Conservation (phyloP, 1,140 invertebrate genomes). For the Penaeus indicus region DNA sequence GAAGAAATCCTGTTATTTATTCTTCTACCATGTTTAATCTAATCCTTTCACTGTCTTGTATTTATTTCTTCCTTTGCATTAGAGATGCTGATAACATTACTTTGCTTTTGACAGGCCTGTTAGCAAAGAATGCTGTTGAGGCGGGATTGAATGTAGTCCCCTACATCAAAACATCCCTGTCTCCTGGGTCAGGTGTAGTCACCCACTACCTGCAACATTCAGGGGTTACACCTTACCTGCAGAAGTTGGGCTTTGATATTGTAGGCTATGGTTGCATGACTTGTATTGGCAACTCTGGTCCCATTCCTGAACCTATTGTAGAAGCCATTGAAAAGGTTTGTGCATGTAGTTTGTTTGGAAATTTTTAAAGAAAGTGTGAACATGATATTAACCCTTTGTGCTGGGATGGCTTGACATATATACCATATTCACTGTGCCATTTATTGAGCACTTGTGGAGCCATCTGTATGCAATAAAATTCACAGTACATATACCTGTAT, state of each 20-base stretch:
- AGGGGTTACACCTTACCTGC: constrained; percentile 88
- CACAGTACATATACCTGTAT: no score
- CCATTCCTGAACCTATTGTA: constrained; percentile 89
- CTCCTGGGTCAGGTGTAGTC: constrained; percentile 97
- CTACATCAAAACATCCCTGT: constrained; percentile 96
- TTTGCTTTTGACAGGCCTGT: constrained; percentile 77
- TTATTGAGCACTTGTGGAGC: no score
- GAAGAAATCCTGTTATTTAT: background rate
- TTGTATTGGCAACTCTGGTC: constrained; percentile 94
- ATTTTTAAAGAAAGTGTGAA: no score
- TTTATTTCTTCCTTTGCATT: constrained; percentile 26
- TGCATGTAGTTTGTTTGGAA: no score
- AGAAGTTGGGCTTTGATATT: constrained; percentile 91
- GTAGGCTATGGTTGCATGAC: constrained; percentile 97
- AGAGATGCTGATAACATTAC: constrained; percentile 1
- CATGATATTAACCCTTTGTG: no score
- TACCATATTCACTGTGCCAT: no score
- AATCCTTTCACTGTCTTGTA: background rate
- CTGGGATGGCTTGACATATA: no score
- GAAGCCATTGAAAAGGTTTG: constrained; percentile 93
- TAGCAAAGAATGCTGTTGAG: constrained; percentile 95
- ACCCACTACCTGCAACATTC: constrained; percentile 94
- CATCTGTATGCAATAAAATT: no score
- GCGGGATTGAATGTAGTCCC: constrained; percentile 89
- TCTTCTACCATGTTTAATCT: constrained; percentile 2